Evolutionary conservation across 2,113 vertebrate genomes (phyloP), one percentile per base, ranked within the genome.

Genomic region (Bufo bufo): DNA sequence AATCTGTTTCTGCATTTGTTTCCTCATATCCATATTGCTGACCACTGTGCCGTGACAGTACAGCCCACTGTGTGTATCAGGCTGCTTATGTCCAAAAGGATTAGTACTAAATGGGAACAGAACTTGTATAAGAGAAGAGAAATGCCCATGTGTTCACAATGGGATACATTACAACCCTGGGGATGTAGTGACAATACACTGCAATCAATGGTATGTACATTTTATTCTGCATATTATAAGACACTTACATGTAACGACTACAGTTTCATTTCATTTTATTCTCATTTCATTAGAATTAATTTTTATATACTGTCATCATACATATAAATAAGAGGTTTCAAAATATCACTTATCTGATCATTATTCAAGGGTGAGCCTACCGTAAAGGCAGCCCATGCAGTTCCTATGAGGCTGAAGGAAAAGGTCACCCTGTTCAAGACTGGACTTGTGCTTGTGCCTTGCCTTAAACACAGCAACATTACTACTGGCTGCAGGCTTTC

Each of bases 121-220:
- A 66, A 91, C 89, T 23, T 99, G 98, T 82, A 94, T 99, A 59
- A 89, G 91, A 65, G 90, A 95, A 86, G 93, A 93, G 0, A 85
- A 96, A 19, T 99, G 98, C 90, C 96, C 97, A 0, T 99, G 98
- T 86, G 85, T 94, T 90, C 97, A 98, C 90, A 93, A 97, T 2
- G 95, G 95, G 10, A 91, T 59, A 3, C 81, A 89, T 23, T 98
- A 96, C 89, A 90, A 87, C 87, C 87, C 93, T 0, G 96, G 97
- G 58, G 89, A 93, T 81, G 85, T 91, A 87, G 96, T 98, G 86
- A 85, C 23, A 12, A 89, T 92, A 0, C 92, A 94, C 69, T 99
- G 98, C 87, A 98, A 99, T 89, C 95, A 90, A 49, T 99, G 98
- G 98, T 99, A 92, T 78, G 85, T 86, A 71, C 7, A 20, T 9